Evolutionary conservation across 2,113 vertebrate species (phyloP).

Genomic region (Pyrgilauda ruficollis): DNA sequence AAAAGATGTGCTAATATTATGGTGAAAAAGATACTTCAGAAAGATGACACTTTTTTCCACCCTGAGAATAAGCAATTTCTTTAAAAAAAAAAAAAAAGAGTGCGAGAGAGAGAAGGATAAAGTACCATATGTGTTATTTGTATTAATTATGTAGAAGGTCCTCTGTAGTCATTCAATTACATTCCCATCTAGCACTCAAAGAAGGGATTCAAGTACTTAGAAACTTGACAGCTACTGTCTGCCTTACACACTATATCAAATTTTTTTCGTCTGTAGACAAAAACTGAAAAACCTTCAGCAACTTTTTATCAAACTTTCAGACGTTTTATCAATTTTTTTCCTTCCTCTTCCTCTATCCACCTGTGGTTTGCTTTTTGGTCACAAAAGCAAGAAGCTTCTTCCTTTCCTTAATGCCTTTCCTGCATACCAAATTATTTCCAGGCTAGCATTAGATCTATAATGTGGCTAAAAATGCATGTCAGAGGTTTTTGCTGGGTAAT

Average conservation of each 20-base stretch:
- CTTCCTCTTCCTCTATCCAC: background rate
- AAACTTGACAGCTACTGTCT: background rate
- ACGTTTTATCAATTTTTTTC: background rate
- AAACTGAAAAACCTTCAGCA: background rate
- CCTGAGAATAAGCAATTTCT: constrained; percentile 34
- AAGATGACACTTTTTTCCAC: background rate
- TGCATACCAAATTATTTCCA: background rate
- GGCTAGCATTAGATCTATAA: background rate
- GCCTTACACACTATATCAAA: background rate
- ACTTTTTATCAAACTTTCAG: background rate
- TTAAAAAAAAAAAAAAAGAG: background rate
- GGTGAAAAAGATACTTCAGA: constrained; percentile 25
- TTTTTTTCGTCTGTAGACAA: background rate
- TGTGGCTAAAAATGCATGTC: background rate
- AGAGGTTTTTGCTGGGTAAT: background rate
- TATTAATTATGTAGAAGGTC: constrained; percentile 49
- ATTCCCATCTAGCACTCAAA: background rate
- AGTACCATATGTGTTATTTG: constrained; percentile 17
- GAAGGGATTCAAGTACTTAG: background rate
- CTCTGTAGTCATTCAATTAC: constrained; percentile 2
- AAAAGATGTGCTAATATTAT: constrained; percentile 49
- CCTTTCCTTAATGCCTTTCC: background rate
- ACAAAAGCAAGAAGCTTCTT: background rate
- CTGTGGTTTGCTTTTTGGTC: background rate
- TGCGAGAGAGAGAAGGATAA: background rate